A percentile compares a stretch with the other conserved stretches of the same genome.
phyloP scores from a whole-genome alignment of 2,797 vertebrate species.

The Muscicapa striata region DNA sequence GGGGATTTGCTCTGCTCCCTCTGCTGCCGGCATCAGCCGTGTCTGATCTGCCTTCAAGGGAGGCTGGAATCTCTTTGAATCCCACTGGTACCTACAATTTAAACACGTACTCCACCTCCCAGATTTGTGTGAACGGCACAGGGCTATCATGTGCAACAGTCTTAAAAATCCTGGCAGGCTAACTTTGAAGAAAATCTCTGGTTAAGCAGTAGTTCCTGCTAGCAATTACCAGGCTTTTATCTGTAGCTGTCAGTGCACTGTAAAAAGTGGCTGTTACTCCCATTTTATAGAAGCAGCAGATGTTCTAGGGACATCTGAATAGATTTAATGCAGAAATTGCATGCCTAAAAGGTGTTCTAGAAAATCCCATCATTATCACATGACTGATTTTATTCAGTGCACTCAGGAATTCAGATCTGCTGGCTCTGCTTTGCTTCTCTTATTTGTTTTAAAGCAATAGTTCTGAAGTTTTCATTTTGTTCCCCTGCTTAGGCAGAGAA shows the following conservation, averaged over 20 bases:
- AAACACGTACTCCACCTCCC: background rate
- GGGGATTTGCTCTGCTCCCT: background rate
- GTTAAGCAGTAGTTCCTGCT: background rate
- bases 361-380: slow-evolving; percentile 59
- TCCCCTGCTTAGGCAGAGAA: background rate
- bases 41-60: background rate
- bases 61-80: background rate
- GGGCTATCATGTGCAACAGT: background rate
- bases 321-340: slow-evolving; percentile 26
- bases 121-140: background rate
- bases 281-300: slow-evolving; percentile 43
- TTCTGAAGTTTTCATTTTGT: background rate
- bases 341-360: slow-evolving; percentile 62
- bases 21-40: background rate
- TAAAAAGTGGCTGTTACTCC: slow-evolving; percentile 12
- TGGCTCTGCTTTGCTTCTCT: background rate
- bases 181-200: background rate
- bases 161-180: background rate
- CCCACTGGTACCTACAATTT: background rate
- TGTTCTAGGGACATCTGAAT: slow-evolving; percentile 35
- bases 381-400: slow-evolving; percentile 46
- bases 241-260: slow-evolving; percentile 27
- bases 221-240: slow-evolving; percentile 41
- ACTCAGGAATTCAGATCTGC: slow-evolving; percentile 36
- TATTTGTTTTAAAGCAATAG: background rate